Conservation (phyloP, 2,888 invertebrate species). For the Drosophila neoperkinsi region DNA sequence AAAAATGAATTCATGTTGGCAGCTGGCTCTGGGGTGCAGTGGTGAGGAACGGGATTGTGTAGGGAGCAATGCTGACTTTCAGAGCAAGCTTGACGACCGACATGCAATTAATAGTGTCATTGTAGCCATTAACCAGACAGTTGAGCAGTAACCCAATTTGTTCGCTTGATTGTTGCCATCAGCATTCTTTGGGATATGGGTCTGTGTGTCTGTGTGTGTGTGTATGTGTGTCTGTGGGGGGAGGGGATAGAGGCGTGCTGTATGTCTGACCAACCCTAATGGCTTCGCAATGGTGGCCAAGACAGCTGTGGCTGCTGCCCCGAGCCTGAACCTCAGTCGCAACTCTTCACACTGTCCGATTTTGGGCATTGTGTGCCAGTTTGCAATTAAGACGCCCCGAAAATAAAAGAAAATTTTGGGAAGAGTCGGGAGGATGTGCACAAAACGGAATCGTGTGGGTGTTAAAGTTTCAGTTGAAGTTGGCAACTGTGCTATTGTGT, state of each 20-base stretch:
- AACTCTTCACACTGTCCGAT: slow-evolving; percentile 29
- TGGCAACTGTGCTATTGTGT: slow-evolving; percentile 51
- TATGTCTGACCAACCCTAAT: slow-evolving; percentile 70
- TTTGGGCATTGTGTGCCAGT: slow-evolving; percentile 66
- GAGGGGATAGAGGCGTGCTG: neutral
- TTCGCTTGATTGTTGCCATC: slow-evolving; percentile 69
- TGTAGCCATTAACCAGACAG: slow-evolving; percentile 80
- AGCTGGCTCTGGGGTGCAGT: neutral
- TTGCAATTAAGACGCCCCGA: slow-evolving; percentile 72
- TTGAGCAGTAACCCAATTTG: slow-evolving; percentile 81
- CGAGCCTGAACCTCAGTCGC: slow-evolving; percentile 15
- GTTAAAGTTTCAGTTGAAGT: slow-evolving; percentile 44
- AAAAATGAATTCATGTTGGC: slow-evolving; percentile 68
- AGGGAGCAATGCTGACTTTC: slow-evolving; percentile 10
- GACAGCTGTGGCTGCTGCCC: slow-evolving; percentile 47
- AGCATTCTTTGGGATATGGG: neutral
- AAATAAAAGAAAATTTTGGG: slow-evolving; percentile 52
- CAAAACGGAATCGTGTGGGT: slow-evolving; percentile 27
- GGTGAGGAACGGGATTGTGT: neutral
- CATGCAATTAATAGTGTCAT: slow-evolving; percentile 79
- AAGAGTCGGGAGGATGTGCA: neutral
- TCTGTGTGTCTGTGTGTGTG: neutral
- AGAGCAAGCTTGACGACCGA: slow-evolving; percentile 56
- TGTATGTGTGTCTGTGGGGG: neutral
- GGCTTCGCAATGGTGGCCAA: slow-evolving; percentile 50